Evolutionary conservation across 2,113 vertebrate genomes (phyloP), one percentile per base, ranked within the genome.

Genomic region (Tapirus terrestris): DNA sequence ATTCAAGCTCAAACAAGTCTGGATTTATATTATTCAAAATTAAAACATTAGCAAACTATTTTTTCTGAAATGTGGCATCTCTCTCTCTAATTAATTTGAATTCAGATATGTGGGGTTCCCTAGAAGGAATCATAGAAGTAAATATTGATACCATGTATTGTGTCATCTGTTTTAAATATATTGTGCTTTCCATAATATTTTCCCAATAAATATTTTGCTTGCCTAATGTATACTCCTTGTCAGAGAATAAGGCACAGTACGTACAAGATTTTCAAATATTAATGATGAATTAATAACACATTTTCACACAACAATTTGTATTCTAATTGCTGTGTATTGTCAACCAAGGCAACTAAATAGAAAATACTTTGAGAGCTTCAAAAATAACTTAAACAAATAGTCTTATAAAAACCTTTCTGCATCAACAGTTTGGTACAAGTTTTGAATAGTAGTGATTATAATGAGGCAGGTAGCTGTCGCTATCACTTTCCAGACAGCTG

Each of bases 401-500:
- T 65, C 65, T 94, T 90, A 75, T n/a, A n/a, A 75, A 96, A 72
- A 53, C 10, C 4, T n/a, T 89, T 91, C 83, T 76, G 63, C 17
- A 80, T 93, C 61, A 96, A 76, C 48, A 56, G 51, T 75, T 10
- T 92, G 39, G 43, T 97, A 39, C 18, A 97, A 16, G 1, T 91
- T 91, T 67, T 96, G 91, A 97, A 92, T 77, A 21, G 20, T 48
- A 83, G 89, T 97, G 98, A 98, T 98, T 68, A 39, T 93, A 96
- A 97, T 96, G 87, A 91, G 95, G 96, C 97, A 98, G 98, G 95
- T 98, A 97, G 90, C 94, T 89, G 96, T 88, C 73, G 56, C 67
- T 92, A 83, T 93, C 85, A 89, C 86, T 98, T 98, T 98, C 81
- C 97, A 98, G 95, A 93, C 97, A 98, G 92, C 96, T 98, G 98